Evolutionary conservation across 2,113 vertebrate species (phyloP).

Genomic region (Butorides virescens): DNA sequence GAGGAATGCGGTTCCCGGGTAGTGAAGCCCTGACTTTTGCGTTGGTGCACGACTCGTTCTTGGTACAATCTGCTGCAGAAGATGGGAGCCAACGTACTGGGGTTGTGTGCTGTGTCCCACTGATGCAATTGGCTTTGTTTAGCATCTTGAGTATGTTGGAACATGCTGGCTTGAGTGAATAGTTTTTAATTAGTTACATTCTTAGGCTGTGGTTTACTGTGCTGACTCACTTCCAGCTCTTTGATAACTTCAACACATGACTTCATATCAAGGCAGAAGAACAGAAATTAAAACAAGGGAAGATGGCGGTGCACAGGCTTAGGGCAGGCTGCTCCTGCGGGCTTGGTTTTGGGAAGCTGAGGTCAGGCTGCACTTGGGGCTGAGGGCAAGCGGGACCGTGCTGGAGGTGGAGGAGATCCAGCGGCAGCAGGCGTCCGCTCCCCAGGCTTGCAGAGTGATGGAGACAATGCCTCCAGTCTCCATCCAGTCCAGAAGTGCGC

Average conservation of each 20-base stretch:
- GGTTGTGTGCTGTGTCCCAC: not conserved
- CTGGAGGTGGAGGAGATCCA: not conserved
- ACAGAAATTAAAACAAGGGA: not conserved
- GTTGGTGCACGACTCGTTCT: fast-evolving
- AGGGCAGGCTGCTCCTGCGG: not conserved
- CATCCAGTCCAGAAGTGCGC: fast-evolving
- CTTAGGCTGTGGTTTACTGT: conserved; percentile 5
- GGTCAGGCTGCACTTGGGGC: not conserved
- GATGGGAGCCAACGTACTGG: not conserved
- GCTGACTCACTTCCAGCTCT: conserved; percentile 58
- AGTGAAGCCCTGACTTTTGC: not conserved
- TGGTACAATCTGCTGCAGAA: not conserved
- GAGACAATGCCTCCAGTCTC: not conserved
- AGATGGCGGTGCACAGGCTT: not conserved
- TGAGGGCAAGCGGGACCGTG: fast-evolving
- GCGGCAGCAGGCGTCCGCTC: fast-evolving
- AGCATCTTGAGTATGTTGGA: not conserved
- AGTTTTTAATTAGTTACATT: not conserved
- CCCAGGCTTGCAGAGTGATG: fast-evolving
- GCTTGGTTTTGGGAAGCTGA: not conserved
- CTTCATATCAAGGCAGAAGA: not conserved
- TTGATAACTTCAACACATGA: not conserved
- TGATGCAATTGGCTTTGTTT: not conserved
- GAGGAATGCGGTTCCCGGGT: fast-evolving
- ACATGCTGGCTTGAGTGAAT: not conserved